Evolutionary conservation across 2,797 vertebrate genomes (phyloP).

Genomic region (Coccyzus lansbergi): DNA sequence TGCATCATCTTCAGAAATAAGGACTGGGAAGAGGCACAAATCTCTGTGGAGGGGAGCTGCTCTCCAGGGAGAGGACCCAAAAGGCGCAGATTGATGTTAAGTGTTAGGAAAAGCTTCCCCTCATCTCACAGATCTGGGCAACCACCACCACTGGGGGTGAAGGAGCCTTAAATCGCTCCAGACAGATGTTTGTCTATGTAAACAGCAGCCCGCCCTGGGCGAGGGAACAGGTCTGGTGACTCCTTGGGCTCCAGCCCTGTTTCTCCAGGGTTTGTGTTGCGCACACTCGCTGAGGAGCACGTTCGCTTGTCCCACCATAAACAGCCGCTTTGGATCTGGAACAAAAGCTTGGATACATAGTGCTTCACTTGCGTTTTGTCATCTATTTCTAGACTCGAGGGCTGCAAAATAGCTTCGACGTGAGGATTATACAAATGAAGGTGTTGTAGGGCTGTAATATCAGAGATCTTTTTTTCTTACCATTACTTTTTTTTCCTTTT

Average conservation of each 20-base stretch:
- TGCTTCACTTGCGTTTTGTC: neutral
- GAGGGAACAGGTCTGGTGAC: neutral
- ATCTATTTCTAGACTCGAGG: neutral
- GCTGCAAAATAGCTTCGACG: neutral
- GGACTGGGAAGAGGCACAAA: neutral
- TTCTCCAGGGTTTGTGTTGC: neutral
- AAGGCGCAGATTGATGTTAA: neutral
- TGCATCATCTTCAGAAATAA: rapidly evolving
- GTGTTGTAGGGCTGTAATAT: neutral
- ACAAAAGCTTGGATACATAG: rapidly evolving
- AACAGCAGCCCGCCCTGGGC: neutral
- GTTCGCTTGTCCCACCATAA: rapidly evolving
- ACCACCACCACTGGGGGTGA: neutral
- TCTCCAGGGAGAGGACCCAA: rapidly evolving
- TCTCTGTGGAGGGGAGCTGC: rapidly evolving
- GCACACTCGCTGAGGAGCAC: neutral
- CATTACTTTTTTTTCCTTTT: neutral
- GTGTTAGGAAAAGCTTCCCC: rapidly evolving
- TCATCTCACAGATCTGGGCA: neutral
- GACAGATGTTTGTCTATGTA: neutral
- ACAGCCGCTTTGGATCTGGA: neutral
- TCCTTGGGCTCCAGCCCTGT: neutral
- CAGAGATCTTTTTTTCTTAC: neutral
- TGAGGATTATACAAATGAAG: neutral
- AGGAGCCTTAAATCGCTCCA: neutral